These are phyloP conservation scores for Muricea muricata DNA, from an alignment of 92 coral and sea anemone genomes.

Conservation along the genomic window DNA sequence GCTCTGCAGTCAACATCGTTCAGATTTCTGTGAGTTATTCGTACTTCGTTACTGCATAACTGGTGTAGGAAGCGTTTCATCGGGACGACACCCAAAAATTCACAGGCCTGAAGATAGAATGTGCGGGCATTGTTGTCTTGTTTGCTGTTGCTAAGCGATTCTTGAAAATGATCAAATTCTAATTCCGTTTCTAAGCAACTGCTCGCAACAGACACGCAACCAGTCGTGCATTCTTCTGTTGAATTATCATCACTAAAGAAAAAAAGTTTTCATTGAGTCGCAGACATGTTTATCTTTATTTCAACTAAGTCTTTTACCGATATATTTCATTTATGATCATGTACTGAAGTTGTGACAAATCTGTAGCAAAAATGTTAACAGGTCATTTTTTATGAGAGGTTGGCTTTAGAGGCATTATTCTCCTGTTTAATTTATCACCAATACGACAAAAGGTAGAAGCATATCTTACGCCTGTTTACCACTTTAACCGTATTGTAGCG, in stretches of 20 bases:
- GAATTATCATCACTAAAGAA: not conserved
- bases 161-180: not conserved
- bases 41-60: constrained; percentile 78
- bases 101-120: constrained; percentile 70
- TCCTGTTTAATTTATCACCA: too few species aligned
- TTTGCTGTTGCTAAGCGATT: not conserved
- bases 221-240: not conserved
- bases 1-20: constrained; percentile 76
- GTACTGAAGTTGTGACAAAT: too few species aligned
- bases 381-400: too few species aligned
- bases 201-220: not conserved
- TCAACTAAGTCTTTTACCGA: too few species aligned
- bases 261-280: not conserved
- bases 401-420: too few species aligned
- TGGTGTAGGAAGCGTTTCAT: constrained; percentile 80
- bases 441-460: too few species aligned
- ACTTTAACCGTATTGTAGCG: too few species aligned
- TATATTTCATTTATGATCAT: too few species aligned
- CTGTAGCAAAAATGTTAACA: too few species aligned
- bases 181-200: constrained; percentile 3
- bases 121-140: not conserved
- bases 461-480: too few species aligned
- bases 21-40: constrained; percentile 80
- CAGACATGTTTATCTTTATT: not conserved
- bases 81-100: constrained; percentile 73